Evolutionary conservation across 1,140 invertebrate species (phyloP), one percentile per base, ranked within the genome.

Genomic region (Pantala flavescens): DNA sequence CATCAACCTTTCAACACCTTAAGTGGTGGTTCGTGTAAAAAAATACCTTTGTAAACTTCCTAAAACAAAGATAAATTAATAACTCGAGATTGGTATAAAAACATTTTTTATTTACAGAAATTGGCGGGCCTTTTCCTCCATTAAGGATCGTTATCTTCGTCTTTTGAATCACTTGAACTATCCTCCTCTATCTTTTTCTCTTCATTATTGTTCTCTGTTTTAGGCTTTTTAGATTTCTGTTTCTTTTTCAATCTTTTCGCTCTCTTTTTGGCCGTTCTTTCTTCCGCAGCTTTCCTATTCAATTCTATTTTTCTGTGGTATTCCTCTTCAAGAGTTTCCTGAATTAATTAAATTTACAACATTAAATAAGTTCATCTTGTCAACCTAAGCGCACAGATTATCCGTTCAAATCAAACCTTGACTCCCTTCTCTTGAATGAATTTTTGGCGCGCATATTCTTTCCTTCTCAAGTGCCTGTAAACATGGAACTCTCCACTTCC

Each of bases 401-500:
- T 5, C n/a, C n/a, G 9, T 36, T 36, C 28, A 9, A 36, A 43
- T 72, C 21, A 3, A 85, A 94, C 93, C 84, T 91, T 91, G 84
- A 90, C 88, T 78, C 90, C 91, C 83, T 93, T 93, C 81, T 95
- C 91, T 81, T 94, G 90, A 80, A 97, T 95, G 79, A 89, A 92
- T 82, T 97, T 97, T 81, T 98, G 95, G 76, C 97, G 85, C 0
- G 95, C 92, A 85, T 97, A 97, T 85, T 99, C 96, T 84, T 98
- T 95, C 73, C 96, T 84, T 55, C 96, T 83, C 23, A 98, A 85
- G 85, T 98, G 96, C 77, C 97, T 87, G 79, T 99, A 99, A 0
- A 99, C 96, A 85, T 99, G 97, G 84, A 99, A 99, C 82, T 99
- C 97, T 72, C 97, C 97, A 80, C 95, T 98, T 23, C 97, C 97